Conservation (phyloP, 2,797 vertebrate species). For the Gymnocypris eckloni region DNA sequence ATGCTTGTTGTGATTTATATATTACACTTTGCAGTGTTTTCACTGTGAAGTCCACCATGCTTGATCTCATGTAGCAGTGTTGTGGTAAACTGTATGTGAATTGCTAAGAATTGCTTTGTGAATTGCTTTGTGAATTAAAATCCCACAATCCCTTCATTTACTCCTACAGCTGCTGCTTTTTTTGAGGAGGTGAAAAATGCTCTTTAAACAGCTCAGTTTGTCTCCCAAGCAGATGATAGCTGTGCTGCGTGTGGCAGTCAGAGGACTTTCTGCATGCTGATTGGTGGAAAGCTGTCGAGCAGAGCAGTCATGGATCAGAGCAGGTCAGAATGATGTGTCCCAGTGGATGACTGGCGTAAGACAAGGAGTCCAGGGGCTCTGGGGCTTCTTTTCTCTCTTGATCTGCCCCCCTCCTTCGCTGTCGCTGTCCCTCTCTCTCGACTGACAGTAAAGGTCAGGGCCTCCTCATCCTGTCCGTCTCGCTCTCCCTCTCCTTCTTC, state of each 20-base stretch:
- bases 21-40: background rate
- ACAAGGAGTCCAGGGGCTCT: constrained; percentile 42
- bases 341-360: constrained; percentile 48
- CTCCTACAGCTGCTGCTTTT: background rate
- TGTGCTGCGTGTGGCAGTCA: background rate
- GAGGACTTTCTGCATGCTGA: background rate
- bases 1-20: background rate
- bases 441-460: constrained; percentile 84
- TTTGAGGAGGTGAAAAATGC: background rate
- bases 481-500: constrained; percentile 54
- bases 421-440: constrained; percentile 51
- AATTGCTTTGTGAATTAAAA: background rate
- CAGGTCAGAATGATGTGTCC: constrained; percentile 48
- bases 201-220: background rate
- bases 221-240: background rate
- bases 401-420: constrained; percentile 30
- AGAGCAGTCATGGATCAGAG: constrained; percentile 50
- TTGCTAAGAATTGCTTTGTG: background rate
- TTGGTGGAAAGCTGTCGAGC: constrained; percentile 34
- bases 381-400: constrained; percentile 28
- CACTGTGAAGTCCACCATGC: background rate
- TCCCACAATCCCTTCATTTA: background rate
- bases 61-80: background rate
- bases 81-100: constrained; percentile 9
- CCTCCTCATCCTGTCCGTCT: constrained; percentile 73